Conservation (phyloP, 1,140 invertebrate species). For the Drosophila tropicalis region DNA sequence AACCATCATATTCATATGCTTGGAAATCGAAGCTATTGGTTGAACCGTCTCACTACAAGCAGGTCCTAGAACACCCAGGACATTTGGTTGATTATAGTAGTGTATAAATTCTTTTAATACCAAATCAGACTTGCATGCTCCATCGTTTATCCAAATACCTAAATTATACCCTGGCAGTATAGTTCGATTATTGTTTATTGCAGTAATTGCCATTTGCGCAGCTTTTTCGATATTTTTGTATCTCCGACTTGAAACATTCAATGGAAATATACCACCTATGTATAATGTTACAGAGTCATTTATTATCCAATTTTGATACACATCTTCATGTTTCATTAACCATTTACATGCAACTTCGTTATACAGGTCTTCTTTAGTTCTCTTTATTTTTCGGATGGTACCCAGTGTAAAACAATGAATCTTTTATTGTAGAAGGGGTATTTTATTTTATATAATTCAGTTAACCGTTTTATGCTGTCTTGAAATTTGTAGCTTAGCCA, state of each 20-base stretch:
- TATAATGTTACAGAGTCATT: conserved; percentile 84
- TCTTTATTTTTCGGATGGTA: conserved; percentile 83
- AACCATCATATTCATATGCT: conserved; percentile 89
- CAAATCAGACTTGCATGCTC: conserved; percentile 89
- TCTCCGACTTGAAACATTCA: conserved; percentile 85
- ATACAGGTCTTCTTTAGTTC: conserved; percentile 40
- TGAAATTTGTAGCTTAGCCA: conserved; percentile 87
- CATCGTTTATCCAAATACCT: conserved; percentile 86
- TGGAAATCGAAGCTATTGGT: conserved; percentile 90
- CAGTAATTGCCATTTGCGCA: conserved; percentile 87
- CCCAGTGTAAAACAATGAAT: conserved; percentile 88
- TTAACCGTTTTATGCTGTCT: conserved; percentile 67
- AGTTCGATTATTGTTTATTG: conserved; percentile 87
- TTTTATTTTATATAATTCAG: conserved; percentile 33
- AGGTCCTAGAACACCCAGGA: conserved; percentile 91
- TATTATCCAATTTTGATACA: conserved; percentile 85
- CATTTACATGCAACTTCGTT: conserved; percentile 88
- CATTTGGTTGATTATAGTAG: conserved; percentile 85
- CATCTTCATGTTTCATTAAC: conserved; percentile 85
- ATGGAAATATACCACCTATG: conserved; percentile 92
- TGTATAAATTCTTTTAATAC: conserved; percentile 92
- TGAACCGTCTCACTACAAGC: conserved; percentile 94
- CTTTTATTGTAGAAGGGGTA: conserved; percentile 73
- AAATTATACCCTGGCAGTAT: conserved; percentile 88
- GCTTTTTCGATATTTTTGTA: conserved; percentile 87